These are phyloP conservation scores for Blennius ocellaris DNA, from an alignment of 2,113 vertebrate genomes.

Conservation along the genomic window DNA sequence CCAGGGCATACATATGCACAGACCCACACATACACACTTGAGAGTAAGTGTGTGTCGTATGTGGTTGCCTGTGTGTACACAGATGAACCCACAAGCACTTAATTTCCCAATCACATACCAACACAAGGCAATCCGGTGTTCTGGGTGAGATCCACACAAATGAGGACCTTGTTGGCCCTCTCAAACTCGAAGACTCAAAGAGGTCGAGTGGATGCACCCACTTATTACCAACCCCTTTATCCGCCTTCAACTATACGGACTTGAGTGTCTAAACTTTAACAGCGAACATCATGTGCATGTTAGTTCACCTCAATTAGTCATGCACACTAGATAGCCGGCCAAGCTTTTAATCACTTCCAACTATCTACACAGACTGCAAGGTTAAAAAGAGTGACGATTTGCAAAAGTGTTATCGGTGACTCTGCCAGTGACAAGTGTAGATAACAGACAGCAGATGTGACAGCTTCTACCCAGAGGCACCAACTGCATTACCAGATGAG, in stretches of 20 bases:
- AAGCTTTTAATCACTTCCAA: constrained; percentile 12
- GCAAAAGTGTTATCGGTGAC: constrained; percentile 21
- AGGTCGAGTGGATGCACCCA: constrained; percentile 4
- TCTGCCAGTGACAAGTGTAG: constrained; percentile 43
- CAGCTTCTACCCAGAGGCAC: constrained; percentile 28
- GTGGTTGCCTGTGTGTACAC: constrained; percentile 7
- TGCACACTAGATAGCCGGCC: background rate
- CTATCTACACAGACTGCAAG: constrained; percentile 2
- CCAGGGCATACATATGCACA: background rate
- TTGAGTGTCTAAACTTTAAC: background rate
- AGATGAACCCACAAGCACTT: background rate
- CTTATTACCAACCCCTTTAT: background rate
- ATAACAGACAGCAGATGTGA: constrained; percentile 60
- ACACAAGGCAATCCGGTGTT: background rate
- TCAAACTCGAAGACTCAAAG: background rate
- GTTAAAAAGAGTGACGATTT: constrained; percentile 5
- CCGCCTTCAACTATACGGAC: constrained; percentile 2
- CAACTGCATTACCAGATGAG: constrained; percentile 66
- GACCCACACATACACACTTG: background rate
- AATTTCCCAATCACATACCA: background rate
- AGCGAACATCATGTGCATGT: background rate
- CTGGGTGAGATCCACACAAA: background rate
- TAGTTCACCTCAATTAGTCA: background rate
- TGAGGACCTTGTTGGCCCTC: background rate
- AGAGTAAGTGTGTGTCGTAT: constrained; percentile 11